Evolutionary conservation across 2,888 invertebrate species (phyloP), one percentile per base, ranked within the genome.

Genomic region (Ligdia adustata): DNA sequence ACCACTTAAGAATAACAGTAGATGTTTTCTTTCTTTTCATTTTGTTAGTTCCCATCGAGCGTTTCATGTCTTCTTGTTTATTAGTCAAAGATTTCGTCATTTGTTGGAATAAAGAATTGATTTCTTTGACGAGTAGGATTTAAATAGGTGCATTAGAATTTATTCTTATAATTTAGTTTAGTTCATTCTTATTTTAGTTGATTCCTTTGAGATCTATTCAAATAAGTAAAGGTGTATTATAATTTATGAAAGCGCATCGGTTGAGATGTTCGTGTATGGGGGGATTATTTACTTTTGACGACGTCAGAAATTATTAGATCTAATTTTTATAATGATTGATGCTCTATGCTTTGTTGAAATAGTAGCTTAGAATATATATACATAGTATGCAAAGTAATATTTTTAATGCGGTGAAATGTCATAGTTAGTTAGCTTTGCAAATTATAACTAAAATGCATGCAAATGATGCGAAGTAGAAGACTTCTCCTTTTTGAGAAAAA

Each of bases 51-150:
- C 22, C 18, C 22, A 22, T 7, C 6, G 4, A n/a, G n/a, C 4
- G 9, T 34, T 22, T 13, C 14, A 24, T 13, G 5, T 34, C 34
- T 14, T 1, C 24, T 9, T 16, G 12, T 7, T 16, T 49, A 37
- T 27, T 27, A 4, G 34, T 46, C 28, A 4, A 2, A 22, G n/a
- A 15, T 35, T 20, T 15, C 13, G 13, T 20, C 15, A 27, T 18
- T 41, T 29, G 43, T 29, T 24, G 11, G 27, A 14, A 26, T 38
- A 51, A 51, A 42, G 51, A 45, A 51, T 51, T 51, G 51, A 51
- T 51, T 45, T 38, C 41, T 45, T 44, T 50, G 35, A 22, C 20
- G 37, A 41, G 5, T 18, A 11, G 11, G 32, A 32, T 47, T 41
- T 37, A 41, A 47, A 41, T 47, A 41, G 26, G 42, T 38, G 48